phyloP scores from a whole-genome alignment of 2,888 invertebrate species.

The Eristalis arbustorum region DNA sequence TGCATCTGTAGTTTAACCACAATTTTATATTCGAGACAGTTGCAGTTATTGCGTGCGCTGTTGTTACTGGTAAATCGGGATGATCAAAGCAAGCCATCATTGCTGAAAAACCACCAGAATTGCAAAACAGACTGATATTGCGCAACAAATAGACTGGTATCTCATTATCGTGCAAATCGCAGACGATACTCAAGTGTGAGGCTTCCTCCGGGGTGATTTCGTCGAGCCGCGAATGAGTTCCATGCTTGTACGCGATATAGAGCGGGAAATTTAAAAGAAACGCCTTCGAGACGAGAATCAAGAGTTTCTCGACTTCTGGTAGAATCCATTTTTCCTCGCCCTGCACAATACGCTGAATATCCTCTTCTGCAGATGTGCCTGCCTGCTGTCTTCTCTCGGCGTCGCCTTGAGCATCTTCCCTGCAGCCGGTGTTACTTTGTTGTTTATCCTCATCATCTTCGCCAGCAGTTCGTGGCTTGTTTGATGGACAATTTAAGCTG shows the following conservation, averaged over 20 bases:
- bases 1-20: constrained; percentile 95
- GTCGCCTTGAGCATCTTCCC: constrained; percentile 43
- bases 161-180: constrained; percentile 96
- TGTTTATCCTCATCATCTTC: constrained; percentile 73
- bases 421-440: neutral
- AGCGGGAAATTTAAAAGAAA: constrained; percentile 95
- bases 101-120: constrained; percentile 92
- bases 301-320: constrained; percentile 92
- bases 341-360: constrained; percentile 69
- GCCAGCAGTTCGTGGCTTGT: constrained; percentile 16
- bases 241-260: constrained; percentile 92
- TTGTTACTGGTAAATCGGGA: constrained; percentile 88
- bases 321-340: constrained; percentile 84
- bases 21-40: constrained; percentile 95
- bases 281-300: constrained; percentile 92
- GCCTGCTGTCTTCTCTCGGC: constrained; percentile 34
- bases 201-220: constrained; percentile 92
- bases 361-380: constrained; percentile 27
- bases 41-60: constrained; percentile 95
- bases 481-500: constrained; percentile 43
- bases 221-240: constrained; percentile 89
- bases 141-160: constrained; percentile 93
- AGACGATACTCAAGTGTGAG: constrained; percentile 82
- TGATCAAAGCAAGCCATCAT: constrained; percentile 94
- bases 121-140: constrained; percentile 96